A percentile compares a stretch with the other conserved stretches of the same genome.
Evolutionary conservation across 2,113 vertebrate genomes (phyloP).

Genomic region (Pao palembangensis): DNA sequence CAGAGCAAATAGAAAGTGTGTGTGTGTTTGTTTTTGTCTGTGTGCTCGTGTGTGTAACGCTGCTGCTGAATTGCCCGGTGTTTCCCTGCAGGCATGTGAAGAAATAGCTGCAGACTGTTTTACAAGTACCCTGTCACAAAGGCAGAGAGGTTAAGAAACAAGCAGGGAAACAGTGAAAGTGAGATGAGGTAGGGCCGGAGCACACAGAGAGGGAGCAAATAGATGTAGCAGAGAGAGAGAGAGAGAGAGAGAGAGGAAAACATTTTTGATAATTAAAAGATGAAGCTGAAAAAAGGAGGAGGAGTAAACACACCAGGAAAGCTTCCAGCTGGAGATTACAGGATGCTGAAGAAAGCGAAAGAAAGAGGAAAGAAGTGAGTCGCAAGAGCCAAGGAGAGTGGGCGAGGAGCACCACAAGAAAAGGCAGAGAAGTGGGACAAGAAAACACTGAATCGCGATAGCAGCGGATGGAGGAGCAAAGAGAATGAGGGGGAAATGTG

Average conservation of each 20-base stretch:
- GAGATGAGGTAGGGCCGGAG: not conserved
- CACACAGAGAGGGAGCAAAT: not conserved
- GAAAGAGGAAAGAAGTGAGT: slow-evolving; percentile 43
- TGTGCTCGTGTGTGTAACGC: slow-evolving; percentile 19
- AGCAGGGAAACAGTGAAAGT: slow-evolving; percentile 14
- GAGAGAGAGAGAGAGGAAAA: slow-evolving; percentile 23
- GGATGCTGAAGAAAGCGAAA: slow-evolving; percentile 30
- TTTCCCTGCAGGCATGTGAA: slow-evolving; percentile 46
- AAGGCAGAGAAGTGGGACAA: slow-evolving; percentile 32
- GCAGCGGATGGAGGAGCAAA: slow-evolving; percentile 32
- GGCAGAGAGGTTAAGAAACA: slow-evolving; percentile 28
- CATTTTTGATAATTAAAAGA: slow-evolving; percentile 38
- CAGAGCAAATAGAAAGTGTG: slow-evolving; percentile 22
- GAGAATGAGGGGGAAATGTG: slow-evolving; percentile 2
- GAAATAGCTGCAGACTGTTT: slow-evolving; percentile 39
- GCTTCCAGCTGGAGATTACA: slow-evolving; percentile 64
- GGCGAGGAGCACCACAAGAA: slow-evolving; percentile 43
- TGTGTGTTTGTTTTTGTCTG: not conserved
- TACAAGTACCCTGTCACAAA: slow-evolving; percentile 37
- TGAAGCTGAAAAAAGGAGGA: slow-evolving; percentile 11
- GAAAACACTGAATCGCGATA: slow-evolving; percentile 28
- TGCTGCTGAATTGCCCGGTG: slow-evolving; percentile 22
- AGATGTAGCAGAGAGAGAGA: not conserved
- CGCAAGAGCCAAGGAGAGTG: slow-evolving; percentile 54
- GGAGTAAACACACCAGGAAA: slow-evolving; percentile 44